A percentile compares a stretch with the other conserved stretches of the same genome.
phyloP scores from a whole-genome alignment of 2,797 vertebrate species.

The Rhinichthys osculus region DNA sequence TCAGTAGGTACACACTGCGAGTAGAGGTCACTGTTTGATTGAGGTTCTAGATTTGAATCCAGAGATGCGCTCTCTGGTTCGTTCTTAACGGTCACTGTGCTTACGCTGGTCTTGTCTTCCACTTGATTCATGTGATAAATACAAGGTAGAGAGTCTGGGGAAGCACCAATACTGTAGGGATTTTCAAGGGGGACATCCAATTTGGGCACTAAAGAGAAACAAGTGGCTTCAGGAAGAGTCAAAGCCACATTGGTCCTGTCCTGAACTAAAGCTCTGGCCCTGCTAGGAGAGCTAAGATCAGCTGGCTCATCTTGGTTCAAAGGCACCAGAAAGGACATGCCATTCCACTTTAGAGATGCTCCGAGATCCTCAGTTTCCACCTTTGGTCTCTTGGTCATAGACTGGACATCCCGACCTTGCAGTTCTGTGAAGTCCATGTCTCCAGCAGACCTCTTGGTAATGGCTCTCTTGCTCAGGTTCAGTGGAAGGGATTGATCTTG shows the following conservation, averaged over 20 bases:
- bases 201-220: constrained; percentile 12
- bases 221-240: constrained; percentile 20
- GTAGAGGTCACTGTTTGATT: constrained; percentile 39
- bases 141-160: constrained; percentile 12
- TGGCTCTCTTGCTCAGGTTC: constrained; percentile 80
- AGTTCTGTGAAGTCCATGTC: constrained; percentile 41
- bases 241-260: constrained; percentile 64
- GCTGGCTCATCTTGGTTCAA: constrained; percentile 79
- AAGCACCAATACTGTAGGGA: constrained; percentile 32
- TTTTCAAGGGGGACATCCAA: constrained; percentile 35
- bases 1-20: constrained; percentile 36
- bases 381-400: constrained; percentile 65
- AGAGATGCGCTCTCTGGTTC: constrained; percentile 20
- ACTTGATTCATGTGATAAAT: constrained; percentile 33
- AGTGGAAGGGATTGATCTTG: constrained; percentile 79
- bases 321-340: constrained; percentile 45
- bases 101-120: constrained; percentile 30
- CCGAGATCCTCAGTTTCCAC: constrained; percentile 51
- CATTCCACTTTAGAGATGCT: constrained; percentile 46
- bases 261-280: constrained; percentile 77
- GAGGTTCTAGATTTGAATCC: constrained; percentile 42
- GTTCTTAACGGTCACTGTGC: constrained; percentile 48
- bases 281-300: constrained; percentile 81
- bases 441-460: constrained; percentile 66
- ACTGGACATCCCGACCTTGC: constrained; percentile 36